phyloP scores from a whole-genome alignment of 2,888 invertebrate genomes.

The Quadriops clusia region DNA sequence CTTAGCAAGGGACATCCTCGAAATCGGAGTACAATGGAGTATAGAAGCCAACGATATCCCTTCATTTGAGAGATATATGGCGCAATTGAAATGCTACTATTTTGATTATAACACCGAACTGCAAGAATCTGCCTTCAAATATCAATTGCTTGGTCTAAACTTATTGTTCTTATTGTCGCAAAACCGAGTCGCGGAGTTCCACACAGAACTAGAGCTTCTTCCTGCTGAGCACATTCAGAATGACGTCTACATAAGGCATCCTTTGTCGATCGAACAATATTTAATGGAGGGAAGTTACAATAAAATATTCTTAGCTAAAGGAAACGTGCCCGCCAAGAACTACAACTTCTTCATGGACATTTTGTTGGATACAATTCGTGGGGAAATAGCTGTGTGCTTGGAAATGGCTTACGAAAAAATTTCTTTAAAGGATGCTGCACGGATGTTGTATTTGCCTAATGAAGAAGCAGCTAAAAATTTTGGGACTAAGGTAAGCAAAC shows the following conservation, averaged over 20 bases:
- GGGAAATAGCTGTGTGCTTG: constrained; percentile 92
- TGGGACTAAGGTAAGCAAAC: constrained; percentile 61
- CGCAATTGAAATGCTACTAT: constrained; percentile 95
- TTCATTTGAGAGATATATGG: constrained; percentile 93
- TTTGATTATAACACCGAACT: constrained; percentile 74
- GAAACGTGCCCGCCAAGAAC: constrained; percentile 89
- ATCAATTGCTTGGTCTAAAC: constrained; percentile 89
- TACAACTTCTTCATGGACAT: constrained; percentile 97
- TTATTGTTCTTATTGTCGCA: constrained; percentile 86
- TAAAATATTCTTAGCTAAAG: constrained; percentile 88
- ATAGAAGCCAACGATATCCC: constrained; percentile 87
- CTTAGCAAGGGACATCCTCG: constrained; percentile 80
- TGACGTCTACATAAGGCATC: constrained; percentile 89
- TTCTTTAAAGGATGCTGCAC: constrained; percentile 72
- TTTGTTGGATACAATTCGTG: constrained; percentile 85
- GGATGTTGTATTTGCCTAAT: constrained; percentile 75
- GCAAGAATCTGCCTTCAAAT: constrained; percentile 87
- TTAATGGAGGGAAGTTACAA: constrained; percentile 99
- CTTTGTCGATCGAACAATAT: constrained; percentile 92
- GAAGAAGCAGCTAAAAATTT: constrained; percentile 69
- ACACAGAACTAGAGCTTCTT: constrained; percentile 89
- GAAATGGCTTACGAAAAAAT: constrained; percentile 93
- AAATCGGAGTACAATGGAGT: constrained; percentile 94
- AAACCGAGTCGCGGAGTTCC: constrained; percentile 96
- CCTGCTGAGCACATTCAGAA: constrained; percentile 84